Evolutionary conservation across 1,140 invertebrate genomes (phyloP).

Genomic region (Asbolus verrucosus): DNA sequence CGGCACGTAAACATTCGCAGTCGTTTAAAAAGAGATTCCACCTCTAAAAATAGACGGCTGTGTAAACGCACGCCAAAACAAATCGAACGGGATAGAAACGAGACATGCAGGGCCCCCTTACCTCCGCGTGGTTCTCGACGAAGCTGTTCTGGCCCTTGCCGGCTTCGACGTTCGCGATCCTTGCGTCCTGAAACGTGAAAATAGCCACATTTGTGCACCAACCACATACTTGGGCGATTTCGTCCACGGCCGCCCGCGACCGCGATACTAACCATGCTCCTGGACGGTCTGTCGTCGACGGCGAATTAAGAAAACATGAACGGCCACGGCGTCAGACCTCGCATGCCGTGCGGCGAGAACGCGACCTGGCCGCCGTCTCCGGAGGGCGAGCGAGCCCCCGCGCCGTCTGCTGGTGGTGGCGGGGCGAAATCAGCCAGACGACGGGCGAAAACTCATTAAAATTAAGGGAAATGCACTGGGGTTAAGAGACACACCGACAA

Average conservation of each 20-base stretch:
- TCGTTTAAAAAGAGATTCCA: conserved; percentile 43
- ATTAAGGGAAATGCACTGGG: conserved; percentile 39
- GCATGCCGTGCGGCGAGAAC: conserved; percentile 11
- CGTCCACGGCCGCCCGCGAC: too few relatives aligned
- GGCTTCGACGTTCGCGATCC: conserved; percentile 48
- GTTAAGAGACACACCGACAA: conserved; percentile 50
- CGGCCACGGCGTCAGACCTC: conserved; percentile 60
- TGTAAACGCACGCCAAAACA: conserved; percentile 47
- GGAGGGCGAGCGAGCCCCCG: too few relatives aligned
- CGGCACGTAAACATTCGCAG: conserved; percentile 13
- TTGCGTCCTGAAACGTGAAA: conserved; percentile 59
- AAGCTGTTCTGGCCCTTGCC: conserved; percentile 54
- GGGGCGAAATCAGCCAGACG: background rate
- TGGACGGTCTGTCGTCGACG: conserved; percentile 45
- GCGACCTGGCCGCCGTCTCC: too few relatives aligned
- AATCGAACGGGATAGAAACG: conserved; percentile 23
- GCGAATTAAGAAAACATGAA: conserved; percentile 61
- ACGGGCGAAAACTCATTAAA: conserved; percentile 28
- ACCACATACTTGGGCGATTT: too few relatives aligned
- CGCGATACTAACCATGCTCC: conserved; percentile 44
- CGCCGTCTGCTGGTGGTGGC: too few relatives aligned
- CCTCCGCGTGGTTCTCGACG: conserved; percentile 61
- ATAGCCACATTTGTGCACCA: conserved; percentile 52
- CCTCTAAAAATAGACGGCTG: conserved; percentile 48
- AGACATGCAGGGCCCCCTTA: conserved; percentile 48